Base-by-base conservation (phyloP, 2,113 vertebrate species). In the Oncorhynchus mykiss region DNA sequence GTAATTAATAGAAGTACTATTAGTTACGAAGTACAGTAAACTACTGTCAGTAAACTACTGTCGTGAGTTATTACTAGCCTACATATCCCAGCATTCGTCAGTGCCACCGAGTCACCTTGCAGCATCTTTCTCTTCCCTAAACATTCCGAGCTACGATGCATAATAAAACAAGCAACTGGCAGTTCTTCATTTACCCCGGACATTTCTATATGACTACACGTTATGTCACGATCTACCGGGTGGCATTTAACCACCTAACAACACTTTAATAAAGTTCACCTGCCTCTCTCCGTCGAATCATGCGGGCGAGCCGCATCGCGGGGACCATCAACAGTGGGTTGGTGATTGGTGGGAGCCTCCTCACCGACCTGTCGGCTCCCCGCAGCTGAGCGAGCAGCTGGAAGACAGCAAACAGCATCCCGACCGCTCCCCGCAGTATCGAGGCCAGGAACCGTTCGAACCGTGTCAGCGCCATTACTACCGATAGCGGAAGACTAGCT, bases 231-330 rank as follows among this genome's bases (percentile, higher is more conserved):
- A 11, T 49, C 6, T 57, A 12, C 7, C 25, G 5, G 24, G 24
- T 57, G 6, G 67, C 6, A 31, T 24, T 49, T 57, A 14, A 18
- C 51, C 5, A 54, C 16, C 16, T 5, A 54, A 18, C 14, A 14
- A 13, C 13, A 51, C 66, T 51, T 48, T 45, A 72, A 71, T 16
- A 67, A 7, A 71, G 12, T 31, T 29, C 14, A 71, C 80, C 77
- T 75, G 93, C 92, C 92, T 92, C 79, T 51, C 86, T 86, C 1
- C 82, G 79, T 31, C 90, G 89, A 18, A 94, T 91, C 64, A 84
- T 83, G 5, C 77, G 79, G 9, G 92, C 92, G 49, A 94, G 84
- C 39, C 82, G 84, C 9, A 86, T 49, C 1, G 77, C 92, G 0
- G 91, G 67, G 2, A 91, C 76, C 66, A 86, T 76, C 25, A 94